Evolutionary conservation across 2,113 vertebrate genomes (phyloP), one percentile per base, ranked within the genome.

Genomic region (Edolisoma coerulescens): DNA sequence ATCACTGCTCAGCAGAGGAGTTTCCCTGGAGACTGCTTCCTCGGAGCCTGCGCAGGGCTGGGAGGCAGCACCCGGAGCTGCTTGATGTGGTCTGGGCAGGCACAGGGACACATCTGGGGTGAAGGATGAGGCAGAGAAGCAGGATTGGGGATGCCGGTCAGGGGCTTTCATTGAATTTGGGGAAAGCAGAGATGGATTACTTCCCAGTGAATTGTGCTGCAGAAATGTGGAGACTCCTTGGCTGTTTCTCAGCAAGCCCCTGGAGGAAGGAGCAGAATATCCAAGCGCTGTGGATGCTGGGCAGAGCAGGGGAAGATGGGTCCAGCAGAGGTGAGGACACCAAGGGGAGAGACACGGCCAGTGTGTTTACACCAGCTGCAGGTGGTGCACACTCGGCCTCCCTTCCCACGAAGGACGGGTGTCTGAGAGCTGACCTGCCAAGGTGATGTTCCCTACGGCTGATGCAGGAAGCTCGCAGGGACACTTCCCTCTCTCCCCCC

Each of bases 21-120:
- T 86, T 95, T 95, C 89, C 91, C 89, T 5, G 11, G 93, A 81
- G 87, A 61, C 80, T 81, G 87, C 53, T 57, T 44, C 79, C 75
- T 56, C 0, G 0, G 75, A 92, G 93, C 42, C 78, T 52, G 61
- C 3, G 4, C 4, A 3, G n/a, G n/a, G 69, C 52, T 26, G 23
- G 78, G 69, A 71, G 32, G 83, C 73, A 94, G 68, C 76, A 80
- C 35, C 35, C 18, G 0, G 59, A 53, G 54, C 47, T 1, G 3
- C 67, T 85, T 12, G 18, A 7, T 3, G 4, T 9, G 61, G 33
- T n/a, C 39, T 5, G 33, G 80, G 41, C 45, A 89, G 89, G 64
- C 87, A 41, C 3, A 3, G 77, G 39, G 44, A 64, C 74, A 65
- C 15, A 13, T 13, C 30, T 84, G n/a, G 77, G 39, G 22, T 33